These are phyloP conservation scores for Triplophysa tibetana DNA, from an alignment of 2,113 vertebrate genomes.

Conservation along the genomic window DNA sequence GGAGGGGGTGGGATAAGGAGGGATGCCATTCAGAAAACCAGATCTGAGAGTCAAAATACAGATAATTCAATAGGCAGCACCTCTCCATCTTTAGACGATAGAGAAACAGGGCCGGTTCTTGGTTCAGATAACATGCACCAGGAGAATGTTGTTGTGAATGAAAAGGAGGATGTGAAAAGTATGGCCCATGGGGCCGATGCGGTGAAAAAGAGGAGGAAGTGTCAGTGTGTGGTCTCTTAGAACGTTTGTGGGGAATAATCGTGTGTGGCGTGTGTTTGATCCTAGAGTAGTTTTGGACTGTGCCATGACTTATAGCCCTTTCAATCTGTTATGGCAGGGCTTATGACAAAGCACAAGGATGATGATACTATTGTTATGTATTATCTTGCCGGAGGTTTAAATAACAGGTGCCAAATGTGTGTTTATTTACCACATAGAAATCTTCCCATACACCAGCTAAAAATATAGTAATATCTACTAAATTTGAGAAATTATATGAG, in stretches of 20 bases:
- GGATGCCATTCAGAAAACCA: slow-evolving; percentile 16
- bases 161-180: slow-evolving; percentile 41
- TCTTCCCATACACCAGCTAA: too few relatives aligned
- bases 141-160: slow-evolving; percentile 43
- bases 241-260: background rate
- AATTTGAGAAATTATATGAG: too few relatives aligned
- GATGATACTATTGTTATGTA: background rate
- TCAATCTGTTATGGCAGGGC: background rate
- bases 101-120: slow-evolving; percentile 9
- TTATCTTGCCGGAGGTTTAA: background rate
- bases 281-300: slow-evolving; percentile 22
- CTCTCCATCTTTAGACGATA: slow-evolving; percentile 30
- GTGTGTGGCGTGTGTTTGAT: background rate
- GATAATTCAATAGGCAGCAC: slow-evolving; percentile 41
- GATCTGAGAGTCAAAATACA: slow-evolving; percentile 13
- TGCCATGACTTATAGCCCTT: background rate
- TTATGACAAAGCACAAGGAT: background rate
- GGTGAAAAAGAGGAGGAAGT: slow-evolving; percentile 69
- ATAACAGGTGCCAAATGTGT: background rate
- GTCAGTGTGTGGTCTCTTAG: slow-evolving; percentile 68
- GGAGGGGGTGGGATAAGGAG: slow-evolving; percentile 7
- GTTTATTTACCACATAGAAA: slow-evolving; percentile 13
- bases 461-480: too few relatives aligned
- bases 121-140: slow-evolving; percentile 31
- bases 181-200: slow-evolving; percentile 42